phyloP scores from a whole-genome alignment of 1,140 invertebrate species.

The Aphidius gifuensis region DNA sequence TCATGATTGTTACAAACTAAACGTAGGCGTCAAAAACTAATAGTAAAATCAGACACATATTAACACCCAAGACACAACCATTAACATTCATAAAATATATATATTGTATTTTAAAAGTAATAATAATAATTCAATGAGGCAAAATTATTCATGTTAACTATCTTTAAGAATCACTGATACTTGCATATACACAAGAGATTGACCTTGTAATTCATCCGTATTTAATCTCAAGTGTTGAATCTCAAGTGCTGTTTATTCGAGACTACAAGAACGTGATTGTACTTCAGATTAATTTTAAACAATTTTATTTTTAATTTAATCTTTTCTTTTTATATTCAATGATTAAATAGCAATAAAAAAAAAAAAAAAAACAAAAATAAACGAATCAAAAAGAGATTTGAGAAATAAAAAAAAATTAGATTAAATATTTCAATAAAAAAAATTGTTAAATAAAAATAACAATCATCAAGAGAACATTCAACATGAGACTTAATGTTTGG shows the following conservation, averaged over 20 bases:
- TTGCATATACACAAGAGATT: background rate
- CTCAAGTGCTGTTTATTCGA: background rate
- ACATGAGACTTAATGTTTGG: background rate
- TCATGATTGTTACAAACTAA: constrained; percentile 7
- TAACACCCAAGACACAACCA: constrained; percentile 11
- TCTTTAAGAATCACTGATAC: background rate
- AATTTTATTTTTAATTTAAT: too few relatives aligned
- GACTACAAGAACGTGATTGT: constrained; percentile 7
- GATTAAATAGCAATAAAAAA: too few relatives aligned
- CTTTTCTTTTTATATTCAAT: too few relatives aligned
- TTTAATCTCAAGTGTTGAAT: constrained; percentile 17
- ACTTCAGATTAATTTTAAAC: too few relatives aligned
- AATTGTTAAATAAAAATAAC: too few relatives aligned
- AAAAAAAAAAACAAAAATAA: too few relatives aligned
- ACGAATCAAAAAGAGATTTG: too few relatives aligned
- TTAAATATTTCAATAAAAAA: too few relatives aligned
- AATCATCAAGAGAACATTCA: too few relatives aligned
- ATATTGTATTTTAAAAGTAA: background rate
- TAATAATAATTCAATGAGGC: too few relatives aligned
- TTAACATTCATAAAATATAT: constrained; percentile 20
- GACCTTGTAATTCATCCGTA: constrained; percentile 5
- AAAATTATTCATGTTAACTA: background rate
- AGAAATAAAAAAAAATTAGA: too few relatives aligned
- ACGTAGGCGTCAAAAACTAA: constrained; percentile 38
- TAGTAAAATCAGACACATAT: constrained; percentile 30